Conservation (phyloP, 2,888 invertebrate genomes). For the Hypena proboscidalis region DNA sequence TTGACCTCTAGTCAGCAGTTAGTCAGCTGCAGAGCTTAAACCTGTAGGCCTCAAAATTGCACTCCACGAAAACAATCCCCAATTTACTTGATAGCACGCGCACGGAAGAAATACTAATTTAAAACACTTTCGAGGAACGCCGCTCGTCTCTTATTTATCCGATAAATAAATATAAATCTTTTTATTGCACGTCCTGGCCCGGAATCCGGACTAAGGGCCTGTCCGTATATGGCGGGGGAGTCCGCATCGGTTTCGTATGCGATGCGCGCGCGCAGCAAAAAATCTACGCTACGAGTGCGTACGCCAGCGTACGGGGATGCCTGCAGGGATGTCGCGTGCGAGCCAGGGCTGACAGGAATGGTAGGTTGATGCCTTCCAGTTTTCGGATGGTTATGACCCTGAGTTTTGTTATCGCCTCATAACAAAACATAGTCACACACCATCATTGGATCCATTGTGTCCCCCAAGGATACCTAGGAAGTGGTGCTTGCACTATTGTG, state of each 20-base stretch:
- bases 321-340: constrained; percentile 52
- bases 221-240: constrained; percentile 75
- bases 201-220: constrained; percentile 77
- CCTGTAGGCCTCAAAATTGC: background rate
- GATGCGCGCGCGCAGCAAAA: constrained; percentile 66
- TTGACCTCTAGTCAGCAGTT: no score
- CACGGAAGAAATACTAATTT: constrained; percentile 65
- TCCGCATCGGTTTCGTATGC: constrained; percentile 68
- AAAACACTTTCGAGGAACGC: constrained; percentile 65
- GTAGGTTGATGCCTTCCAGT: background rate
- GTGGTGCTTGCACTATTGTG: no score
- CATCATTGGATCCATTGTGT: no score
- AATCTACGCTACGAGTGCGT: constrained; percentile 77
- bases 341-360: constrained; percentile 32
- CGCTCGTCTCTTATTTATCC: constrained; percentile 59
- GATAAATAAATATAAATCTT: constrained; percentile 78
- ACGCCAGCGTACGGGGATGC: constrained; percentile 71
- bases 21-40: no score
- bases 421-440: no score
- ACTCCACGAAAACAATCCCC: constrained; percentile 25
- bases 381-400: background rate
- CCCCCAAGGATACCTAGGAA: no score
- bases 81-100: constrained; percentile 52
- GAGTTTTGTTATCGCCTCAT: no score
- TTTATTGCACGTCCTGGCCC: constrained; percentile 75